A percentile compares a stretch with the other conserved stretches of the same genome.
Evolutionary conservation across 2,113 vertebrate genomes (phyloP).

Genomic region (Xenopus laevis): DNA sequence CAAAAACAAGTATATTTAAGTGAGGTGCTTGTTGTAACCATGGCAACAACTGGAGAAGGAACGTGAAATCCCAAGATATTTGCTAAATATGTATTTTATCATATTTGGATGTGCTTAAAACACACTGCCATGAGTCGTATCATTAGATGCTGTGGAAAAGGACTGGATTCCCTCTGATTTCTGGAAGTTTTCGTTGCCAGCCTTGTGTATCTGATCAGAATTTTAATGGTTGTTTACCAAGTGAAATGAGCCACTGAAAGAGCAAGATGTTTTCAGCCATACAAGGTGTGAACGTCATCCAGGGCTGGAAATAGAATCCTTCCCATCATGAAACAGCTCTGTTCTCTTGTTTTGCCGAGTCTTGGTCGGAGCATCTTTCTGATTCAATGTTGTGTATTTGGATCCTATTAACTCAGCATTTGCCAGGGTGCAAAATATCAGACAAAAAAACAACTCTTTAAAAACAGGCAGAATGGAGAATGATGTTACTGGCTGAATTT

Average conservation of each 20-base stretch:
- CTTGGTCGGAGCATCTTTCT: not conserved
- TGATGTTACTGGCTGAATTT: no score
- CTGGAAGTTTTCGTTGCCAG: conserved; percentile 56
- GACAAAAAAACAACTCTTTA: no score
- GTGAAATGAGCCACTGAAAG: conserved; percentile 48
- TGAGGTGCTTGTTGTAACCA: conserved; percentile 42
- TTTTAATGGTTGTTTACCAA: conserved; percentile 60
- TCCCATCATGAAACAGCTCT: conserved; percentile 13
- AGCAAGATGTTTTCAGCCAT: conserved; percentile 51
- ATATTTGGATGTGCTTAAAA: conserved; percentile 51
- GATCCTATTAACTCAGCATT: no score
- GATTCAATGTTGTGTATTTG: no score
- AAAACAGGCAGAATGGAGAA: no score
- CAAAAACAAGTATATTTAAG: not conserved
- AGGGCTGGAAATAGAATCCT: conserved; percentile 45
- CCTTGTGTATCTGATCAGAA: conserved; percentile 62
- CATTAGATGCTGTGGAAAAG: conserved; percentile 70
- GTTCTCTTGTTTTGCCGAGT: conserved; percentile 20
- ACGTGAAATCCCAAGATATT: conserved; percentile 48
- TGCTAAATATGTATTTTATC: conserved; percentile 48
- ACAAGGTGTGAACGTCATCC: conserved; percentile 48
- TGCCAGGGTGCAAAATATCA: no score
- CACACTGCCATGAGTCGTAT: conserved; percentile 49
- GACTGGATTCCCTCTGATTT: conserved; percentile 60
- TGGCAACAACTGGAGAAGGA: conserved; percentile 51